Percentiles rank a stretch among this genome's conserved stretches.
Conservation (phyloP, 2,888 invertebrate genomes). For the Erynnis tages region DNA sequence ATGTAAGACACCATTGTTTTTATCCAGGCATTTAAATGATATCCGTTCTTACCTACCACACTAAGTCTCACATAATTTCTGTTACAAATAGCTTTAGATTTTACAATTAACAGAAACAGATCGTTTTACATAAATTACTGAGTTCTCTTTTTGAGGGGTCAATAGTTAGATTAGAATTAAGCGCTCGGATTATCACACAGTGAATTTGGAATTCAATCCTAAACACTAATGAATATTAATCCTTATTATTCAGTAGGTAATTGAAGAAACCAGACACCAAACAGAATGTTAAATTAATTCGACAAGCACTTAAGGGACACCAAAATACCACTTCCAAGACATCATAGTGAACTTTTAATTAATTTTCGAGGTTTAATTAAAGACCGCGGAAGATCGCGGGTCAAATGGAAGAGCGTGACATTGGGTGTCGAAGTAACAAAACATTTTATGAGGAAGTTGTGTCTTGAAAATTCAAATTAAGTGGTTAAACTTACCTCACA, state of each 20-base stretch:
- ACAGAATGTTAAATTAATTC: constrained; percentile 15
- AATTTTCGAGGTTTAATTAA: constrained; percentile 18
- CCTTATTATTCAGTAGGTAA: neutral
- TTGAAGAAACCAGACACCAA: constrained; percentile 2
- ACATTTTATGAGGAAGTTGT: neutral
- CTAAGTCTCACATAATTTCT: too few species aligned
- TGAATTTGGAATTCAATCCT: neutral
- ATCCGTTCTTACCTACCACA: too few species aligned
- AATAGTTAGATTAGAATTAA: too few species aligned
- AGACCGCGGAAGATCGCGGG: neutral
- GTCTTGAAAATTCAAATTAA: neutral
- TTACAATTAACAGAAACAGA: too few species aligned
- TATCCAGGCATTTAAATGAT: too few species aligned
- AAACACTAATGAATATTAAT: neutral
- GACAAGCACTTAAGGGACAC: constrained; percentile 10
- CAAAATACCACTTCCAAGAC: neutral
- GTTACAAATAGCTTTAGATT: too few species aligned
- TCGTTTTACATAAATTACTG: too few species aligned
- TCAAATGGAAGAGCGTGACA: neutral
- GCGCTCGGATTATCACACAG: too few species aligned
- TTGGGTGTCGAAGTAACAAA: neutral
- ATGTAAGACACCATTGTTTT: too few species aligned
- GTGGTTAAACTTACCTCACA: too few species aligned
- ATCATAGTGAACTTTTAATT: constrained; percentile 19
- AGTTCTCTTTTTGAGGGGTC: too few species aligned